Evolutionary conservation across 1,140 invertebrate species (phyloP).

Genomic region (Solenopsis invicta): DNA sequence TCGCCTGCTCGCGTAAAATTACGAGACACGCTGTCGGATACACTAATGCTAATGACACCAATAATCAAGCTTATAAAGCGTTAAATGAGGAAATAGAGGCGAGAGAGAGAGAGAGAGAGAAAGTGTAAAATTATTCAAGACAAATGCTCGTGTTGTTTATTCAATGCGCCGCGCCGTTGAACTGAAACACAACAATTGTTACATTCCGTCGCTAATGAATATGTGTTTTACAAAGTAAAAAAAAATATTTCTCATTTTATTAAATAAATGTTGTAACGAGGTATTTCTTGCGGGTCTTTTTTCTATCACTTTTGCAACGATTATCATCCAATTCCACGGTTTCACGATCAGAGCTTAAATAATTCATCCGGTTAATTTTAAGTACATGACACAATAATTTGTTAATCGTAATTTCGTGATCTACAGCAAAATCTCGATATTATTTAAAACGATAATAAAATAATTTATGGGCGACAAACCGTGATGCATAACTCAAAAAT

Average conservation of each 20-base stretch:
- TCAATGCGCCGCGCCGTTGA: slow-evolving; percentile 24
- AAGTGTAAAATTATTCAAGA: slow-evolving; percentile 23
- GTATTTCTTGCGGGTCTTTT: neutral
- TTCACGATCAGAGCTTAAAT: neutral
- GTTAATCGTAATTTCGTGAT: neutral
- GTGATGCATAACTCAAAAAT: slow-evolving; percentile 30
- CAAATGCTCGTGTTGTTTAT: slow-evolving; percentile 11
- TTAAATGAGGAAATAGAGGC: neutral
- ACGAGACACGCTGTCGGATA: neutral
- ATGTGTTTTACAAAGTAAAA: slow-evolving; percentile 13
- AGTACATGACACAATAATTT: too few relatives aligned
- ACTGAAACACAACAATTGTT: slow-evolving; percentile 26
- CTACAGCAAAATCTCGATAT: neutral
- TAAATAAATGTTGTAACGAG: neutral
- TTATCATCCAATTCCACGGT: neutral
- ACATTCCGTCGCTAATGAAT: slow-evolving; percentile 3
- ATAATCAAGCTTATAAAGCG: slow-evolving; percentile 8
- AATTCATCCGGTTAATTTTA: neutral
- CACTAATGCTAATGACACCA: neutral
- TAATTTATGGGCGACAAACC: slow-evolving; percentile 27
- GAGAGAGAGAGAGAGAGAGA: slow-evolving; percentile 17
- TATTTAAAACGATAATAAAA: neutral
- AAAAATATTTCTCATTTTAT: neutral
- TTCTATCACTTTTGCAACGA: neutral
- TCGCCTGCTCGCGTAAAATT: neutral